A percentile compares a stretch with the other conserved stretches of the same genome.
These are phyloP conservation scores for Diaphora mendica DNA, from an alignment of 2,888 invertebrate genomes.

Conservation along the genomic window DNA sequence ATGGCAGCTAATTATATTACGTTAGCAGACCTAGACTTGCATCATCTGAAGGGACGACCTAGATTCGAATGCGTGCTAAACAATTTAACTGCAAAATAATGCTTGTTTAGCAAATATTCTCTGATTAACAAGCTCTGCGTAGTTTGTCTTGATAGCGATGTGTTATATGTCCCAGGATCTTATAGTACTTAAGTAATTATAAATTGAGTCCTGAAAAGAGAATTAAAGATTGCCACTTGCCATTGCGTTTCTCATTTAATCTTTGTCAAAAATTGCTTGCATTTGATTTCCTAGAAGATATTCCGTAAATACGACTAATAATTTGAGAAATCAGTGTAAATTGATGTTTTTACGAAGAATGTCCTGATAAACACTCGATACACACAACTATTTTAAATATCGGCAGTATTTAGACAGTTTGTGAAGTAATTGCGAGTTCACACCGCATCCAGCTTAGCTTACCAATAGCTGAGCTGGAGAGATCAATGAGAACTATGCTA, in stretches of 20 bases:
- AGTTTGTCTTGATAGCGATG: background rate
- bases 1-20: constrained; percentile 3
- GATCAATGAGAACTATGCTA: background rate
- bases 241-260: background rate
- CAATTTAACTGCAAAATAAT: background rate
- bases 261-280: background rate
- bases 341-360: too few relatives aligned
- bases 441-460: background rate
- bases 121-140: background rate
- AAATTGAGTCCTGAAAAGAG: background rate
- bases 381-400: too few relatives aligned
- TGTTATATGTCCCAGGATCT: background rate
- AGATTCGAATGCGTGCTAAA: background rate
- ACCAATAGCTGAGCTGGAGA: background rate
- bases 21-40: constrained; percentile 17
- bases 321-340: too few relatives aligned
- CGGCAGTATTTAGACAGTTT: background rate
- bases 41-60: constrained; percentile 13
- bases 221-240: background rate
- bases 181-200: background rate
- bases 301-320: background rate
- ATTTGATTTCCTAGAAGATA: background rate
- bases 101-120: background rate
- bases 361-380: too few relatives aligned
- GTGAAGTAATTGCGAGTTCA: background rate